These are phyloP conservation scores for Latrodectus geometricus DNA, from an alignment of 1,140 invertebrate genomes.

Conservation along the genomic window DNA sequence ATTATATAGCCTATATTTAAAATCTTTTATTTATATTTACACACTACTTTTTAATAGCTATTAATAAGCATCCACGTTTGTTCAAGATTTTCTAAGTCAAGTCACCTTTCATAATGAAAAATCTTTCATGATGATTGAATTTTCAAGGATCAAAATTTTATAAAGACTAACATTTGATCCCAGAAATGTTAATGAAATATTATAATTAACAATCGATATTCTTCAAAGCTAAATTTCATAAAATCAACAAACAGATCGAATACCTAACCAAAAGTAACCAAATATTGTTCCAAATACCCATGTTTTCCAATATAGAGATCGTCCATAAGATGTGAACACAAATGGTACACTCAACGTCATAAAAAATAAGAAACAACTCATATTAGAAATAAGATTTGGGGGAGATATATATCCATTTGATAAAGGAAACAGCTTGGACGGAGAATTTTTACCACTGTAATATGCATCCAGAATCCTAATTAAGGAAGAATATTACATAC, in stretches of 20 bases:
- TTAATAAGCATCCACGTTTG: too few species aligned
- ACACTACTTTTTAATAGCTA: too few species aligned
- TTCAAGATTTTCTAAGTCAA: too few species aligned
- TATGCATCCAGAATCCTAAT: constrained; percentile 49
- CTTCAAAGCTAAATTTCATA: constrained; percentile 2
- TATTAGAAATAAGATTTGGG: constrained; percentile 18
- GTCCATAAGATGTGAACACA: constrained; percentile 48
- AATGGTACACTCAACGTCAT: constrained; percentile 49
- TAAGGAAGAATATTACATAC: background rate
- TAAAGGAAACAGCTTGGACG: constrained; percentile 22
- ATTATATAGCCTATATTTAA: too few species aligned
- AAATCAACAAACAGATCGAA: constrained; percentile 58
- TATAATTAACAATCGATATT: constrained; percentile 20
- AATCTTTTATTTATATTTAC: too few species aligned
- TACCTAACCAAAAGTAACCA: constrained; percentile 58
- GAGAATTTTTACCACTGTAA: constrained; percentile 14
- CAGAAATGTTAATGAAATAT: too few species aligned
- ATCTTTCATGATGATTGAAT: too few species aligned
- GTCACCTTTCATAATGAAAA: too few species aligned
- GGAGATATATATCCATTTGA: constrained; percentile 33
- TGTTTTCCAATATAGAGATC: constrained; percentile 59
- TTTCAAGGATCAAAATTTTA: too few species aligned
- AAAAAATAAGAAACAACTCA: constrained; percentile 52
- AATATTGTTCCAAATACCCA: constrained; percentile 49
- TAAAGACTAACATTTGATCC: too few species aligned